Conservation (phyloP, 2,888 invertebrate genomes). For the Strigamia transsilvanica region DNA sequence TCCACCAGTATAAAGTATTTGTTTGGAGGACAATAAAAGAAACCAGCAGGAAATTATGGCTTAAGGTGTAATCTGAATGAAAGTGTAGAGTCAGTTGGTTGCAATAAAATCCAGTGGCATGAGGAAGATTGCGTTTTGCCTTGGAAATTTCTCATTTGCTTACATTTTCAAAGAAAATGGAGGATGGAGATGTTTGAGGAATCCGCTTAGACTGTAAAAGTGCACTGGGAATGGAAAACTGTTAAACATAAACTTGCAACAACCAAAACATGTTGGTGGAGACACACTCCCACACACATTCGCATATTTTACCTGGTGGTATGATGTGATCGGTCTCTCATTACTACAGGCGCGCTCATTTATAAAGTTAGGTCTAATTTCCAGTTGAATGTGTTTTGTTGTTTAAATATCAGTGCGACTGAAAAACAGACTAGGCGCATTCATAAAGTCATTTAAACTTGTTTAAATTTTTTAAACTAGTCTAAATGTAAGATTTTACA, state of each 20-base stretch:
- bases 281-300: not conserved
- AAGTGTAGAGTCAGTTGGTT: constrained; percentile 48
- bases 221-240: not conserved
- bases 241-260: not conserved
- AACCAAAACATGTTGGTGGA: not conserved
- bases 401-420: too few relatives aligned
- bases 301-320: too few relatives aligned
- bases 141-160: constrained; percentile 47
- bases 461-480: too few relatives aligned
- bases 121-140: constrained; percentile 45
- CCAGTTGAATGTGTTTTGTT: too few relatives aligned
- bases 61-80: constrained; percentile 49
- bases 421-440: too few relatives aligned
- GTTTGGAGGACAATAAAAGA: constrained; percentile 49
- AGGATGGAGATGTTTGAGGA: constrained; percentile 35
- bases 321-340: too few relatives aligned
- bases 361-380: too few relatives aligned
- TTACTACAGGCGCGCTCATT: too few relatives aligned
- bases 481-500: too few relatives aligned
- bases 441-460: too few relatives aligned
- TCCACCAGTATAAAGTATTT: constrained; percentile 17
- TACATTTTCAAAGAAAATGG: constrained; percentile 16
- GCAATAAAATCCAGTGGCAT: constrained; percentile 44
- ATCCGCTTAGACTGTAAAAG: constrained; percentile 20
- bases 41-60: constrained; percentile 47